A percentile compares a stretch with the other conserved stretches of the same genome.
Conservation (phyloP, 2,888 invertebrate species). For the Tridacna crocea region DNA sequence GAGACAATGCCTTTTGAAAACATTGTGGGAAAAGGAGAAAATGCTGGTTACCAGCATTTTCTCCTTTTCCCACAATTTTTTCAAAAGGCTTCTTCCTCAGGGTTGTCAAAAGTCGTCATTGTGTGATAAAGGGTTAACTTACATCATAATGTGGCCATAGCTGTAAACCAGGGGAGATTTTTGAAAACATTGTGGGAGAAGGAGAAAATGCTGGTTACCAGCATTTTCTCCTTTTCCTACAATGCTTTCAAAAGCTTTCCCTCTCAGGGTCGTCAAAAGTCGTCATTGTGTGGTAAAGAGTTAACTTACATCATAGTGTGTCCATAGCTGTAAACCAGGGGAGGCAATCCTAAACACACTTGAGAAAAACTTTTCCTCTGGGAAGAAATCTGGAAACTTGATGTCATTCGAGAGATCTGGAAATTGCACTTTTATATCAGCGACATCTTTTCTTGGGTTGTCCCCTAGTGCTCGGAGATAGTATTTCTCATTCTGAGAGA, state of each 20-base stretch:
- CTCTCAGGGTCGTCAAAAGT: too few species aligned
- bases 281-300: too few species aligned
- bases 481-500: slow-evolving; percentile 81
- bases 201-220: too few species aligned
- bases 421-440: slow-evolving; percentile 85
- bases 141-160: too few species aligned
- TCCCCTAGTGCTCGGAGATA: slow-evolving; percentile 85
- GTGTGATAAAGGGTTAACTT: too few species aligned
- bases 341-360: slow-evolving; percentile 86
- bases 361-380: slow-evolving; percentile 85
- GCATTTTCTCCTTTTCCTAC: too few species aligned
- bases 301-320: slow-evolving; percentile 86
- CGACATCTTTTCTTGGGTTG: slow-evolving; percentile 85
- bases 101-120: too few species aligned
- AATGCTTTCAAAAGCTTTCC: too few species aligned
- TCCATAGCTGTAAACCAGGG: slow-evolving; percentile 85
- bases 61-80: not conserved
- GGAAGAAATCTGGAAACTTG: slow-evolving; percentile 84
- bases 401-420: slow-evolving; percentile 85
- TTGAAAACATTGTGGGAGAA: too few species aligned
- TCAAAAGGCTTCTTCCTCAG: too few species aligned
- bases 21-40: not conserved
- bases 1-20: not conserved
- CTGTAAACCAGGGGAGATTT: too few species aligned
- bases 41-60: not conserved